Percentiles rank a stretch among this genome's conserved stretches.
Conservation (phyloP, 2,888 invertebrate species). For the Cheilosia grossa region DNA sequence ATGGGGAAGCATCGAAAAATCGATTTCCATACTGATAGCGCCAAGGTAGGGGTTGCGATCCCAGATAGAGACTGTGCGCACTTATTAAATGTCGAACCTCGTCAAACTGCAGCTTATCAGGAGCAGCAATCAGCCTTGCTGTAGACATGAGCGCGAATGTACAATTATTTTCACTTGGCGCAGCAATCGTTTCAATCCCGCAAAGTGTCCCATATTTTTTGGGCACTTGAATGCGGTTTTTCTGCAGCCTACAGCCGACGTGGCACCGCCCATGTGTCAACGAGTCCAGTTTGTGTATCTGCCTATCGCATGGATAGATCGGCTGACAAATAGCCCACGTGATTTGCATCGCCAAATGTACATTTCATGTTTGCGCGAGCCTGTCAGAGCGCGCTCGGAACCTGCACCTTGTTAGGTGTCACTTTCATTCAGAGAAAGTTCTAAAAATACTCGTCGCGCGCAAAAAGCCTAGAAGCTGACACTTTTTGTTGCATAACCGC, state of each 20-base stretch:
- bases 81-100: constrained; percentile 11
- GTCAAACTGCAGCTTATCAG: constrained; percentile 26
- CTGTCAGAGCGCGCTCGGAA: constrained; percentile 3
- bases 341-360: constrained; percentile 39
- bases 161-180: constrained; percentile 27
- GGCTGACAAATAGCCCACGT: constrained; percentile 70
- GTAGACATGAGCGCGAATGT: constrained; percentile 25
- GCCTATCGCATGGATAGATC: constrained; percentile 57
- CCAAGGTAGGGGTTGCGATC: constrained; percentile 47
- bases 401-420: constrained; percentile 65
- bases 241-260: constrained; percentile 38
- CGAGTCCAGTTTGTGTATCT: constrained; percentile 59
- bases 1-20: neutral
- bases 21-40: constrained; percentile 17
- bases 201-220: constrained; percentile 64
- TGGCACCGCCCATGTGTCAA: constrained; percentile 48
- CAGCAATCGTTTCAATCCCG: constrained; percentile 45
- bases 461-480: constrained; percentile 51
- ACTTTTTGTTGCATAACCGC: constrained; percentile 48
- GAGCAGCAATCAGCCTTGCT: constrained; percentile 36
- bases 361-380: constrained; percentile 23
- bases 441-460: constrained; percentile 30
- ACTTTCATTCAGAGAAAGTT: constrained; percentile 71
- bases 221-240: constrained; percentile 28
- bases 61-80: constrained; percentile 6